Base-by-base conservation (phyloP, 2,888 invertebrate species). In the Choreutis nemorana region DNA sequence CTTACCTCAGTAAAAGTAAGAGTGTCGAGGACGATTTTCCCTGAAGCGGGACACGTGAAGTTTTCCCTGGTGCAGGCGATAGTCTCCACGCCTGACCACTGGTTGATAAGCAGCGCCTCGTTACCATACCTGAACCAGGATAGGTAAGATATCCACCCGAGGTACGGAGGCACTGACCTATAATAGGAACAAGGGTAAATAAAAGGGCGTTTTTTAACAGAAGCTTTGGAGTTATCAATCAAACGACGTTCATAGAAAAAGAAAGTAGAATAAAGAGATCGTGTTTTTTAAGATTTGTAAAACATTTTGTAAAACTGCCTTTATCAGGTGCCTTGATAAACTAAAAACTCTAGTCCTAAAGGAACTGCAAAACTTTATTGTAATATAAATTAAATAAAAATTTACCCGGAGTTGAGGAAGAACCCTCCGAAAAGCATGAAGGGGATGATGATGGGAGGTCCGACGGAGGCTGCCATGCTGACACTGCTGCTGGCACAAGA, bases 371-470 rank as follows among this genome's bases (percentile, higher is more conserved):
- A n/a, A n/a, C n/a, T n/a, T n/a, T n/a, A n/a, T n/a, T n/a, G n/a
- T n/a, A n/a, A n/a, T n/a, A n/a, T n/a, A n/a, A n/a, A n/a, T n/a
- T n/a, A n/a, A n/a, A n/a, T n/a, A n/a, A 7, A 10, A 4, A 67
- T 83, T 82, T 78, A 92, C 87, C 87, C 90, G 12, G 90, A 86
- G 59, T 97, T 97, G 23, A 97, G 80, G 71, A 96, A 96, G 81
- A 94, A 96, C 23, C 97, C 97, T 34, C 97, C 97, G 59, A 98
- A 97, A 10, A 98, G 77, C 68, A 97, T 81, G 62, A 97, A 90
- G 0, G 97, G 97, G 34, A 97, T 92, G 42, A 97, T 88, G 34
- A 96, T 82, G 3, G 97, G 93, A 1, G 97, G 94, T 0, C 94
- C 93, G 29, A 97, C 83, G 0, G 95, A 91, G 2, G 96, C 77